A percentile compares a stretch with the other conserved stretches of the same genome.
Evolutionary conservation across 2,797 vertebrate species (phyloP).

Genomic region (Sphaeramia orbicularis): DNA sequence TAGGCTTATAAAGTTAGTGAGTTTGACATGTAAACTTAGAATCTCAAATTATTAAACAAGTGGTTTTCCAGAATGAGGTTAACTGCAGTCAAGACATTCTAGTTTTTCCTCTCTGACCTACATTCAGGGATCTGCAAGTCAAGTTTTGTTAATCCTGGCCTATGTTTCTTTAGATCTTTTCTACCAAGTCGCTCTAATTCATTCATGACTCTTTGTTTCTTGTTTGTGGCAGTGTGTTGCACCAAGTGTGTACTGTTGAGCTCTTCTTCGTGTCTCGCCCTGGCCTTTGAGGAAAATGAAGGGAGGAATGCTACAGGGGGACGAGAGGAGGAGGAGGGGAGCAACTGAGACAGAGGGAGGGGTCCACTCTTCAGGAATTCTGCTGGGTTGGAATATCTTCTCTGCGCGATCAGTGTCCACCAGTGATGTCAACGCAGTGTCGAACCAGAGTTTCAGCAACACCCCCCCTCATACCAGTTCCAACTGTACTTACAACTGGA

Average conservation of each 20-base stretch:
- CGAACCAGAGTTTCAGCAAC: conserved; percentile 73
- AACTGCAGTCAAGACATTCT: conserved; percentile 41
- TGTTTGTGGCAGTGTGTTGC: conserved; percentile 82
- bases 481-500: conserved; percentile 87
- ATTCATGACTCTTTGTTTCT: conserved; percentile 47
- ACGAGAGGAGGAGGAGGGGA: conserved; percentile 67
- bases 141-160: not conserved
- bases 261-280: conserved; percentile 80
- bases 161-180: conserved; percentile 10
- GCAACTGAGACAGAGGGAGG: conserved; percentile 73
- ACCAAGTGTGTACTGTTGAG: conserved; percentile 84
- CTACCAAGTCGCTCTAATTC: conserved; percentile 34
- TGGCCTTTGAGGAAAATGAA: conserved; percentile 79
- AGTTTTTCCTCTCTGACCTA: conserved; percentile 34
- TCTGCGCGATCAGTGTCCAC: conserved; percentile 73
- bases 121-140: conserved; percentile 38
- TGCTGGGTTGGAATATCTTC: conserved; percentile 79
- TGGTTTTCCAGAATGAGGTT: conserved; percentile 43
- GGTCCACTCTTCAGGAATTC: conserved; percentile 84
- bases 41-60: conserved; percentile 21
- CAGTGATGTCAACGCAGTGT: conserved; percentile 74
- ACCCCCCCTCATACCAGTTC: conserved; percentile 52
- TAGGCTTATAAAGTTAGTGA: conserved; percentile 22
- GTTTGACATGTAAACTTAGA: conserved; percentile 12
- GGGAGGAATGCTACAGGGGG: conserved; percentile 80